Evolutionary conservation across 2,113 vertebrate species (phyloP).

Genomic region (Odocoileus hemionus): DNA sequence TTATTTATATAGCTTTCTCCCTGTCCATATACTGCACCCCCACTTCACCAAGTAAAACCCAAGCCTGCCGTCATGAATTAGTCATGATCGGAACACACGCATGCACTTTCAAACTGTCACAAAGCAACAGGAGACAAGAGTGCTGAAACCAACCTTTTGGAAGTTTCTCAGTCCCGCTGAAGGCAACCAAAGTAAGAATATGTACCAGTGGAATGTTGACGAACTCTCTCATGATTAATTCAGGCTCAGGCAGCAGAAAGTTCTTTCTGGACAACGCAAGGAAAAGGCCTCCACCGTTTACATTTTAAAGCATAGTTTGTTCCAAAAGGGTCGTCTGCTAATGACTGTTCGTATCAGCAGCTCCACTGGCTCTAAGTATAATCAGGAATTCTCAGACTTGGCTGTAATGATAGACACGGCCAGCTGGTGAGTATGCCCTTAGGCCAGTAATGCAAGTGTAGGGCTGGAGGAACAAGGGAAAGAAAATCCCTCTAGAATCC

Average conservation of each 20-base stretch:
- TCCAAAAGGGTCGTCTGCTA: constrained; percentile 69
- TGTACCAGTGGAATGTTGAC: constrained; percentile 82
- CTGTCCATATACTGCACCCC: neutral
- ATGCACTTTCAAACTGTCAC: neutral
- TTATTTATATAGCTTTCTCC: neutral
- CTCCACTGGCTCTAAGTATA: constrained; percentile 84
- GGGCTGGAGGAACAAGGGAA: constrained; percentile 86
- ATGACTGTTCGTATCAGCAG: constrained; percentile 73
- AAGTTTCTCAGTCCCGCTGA: constrained; percentile 81
- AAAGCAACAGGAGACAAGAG: constrained; percentile 48
- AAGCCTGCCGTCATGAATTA: neutral
- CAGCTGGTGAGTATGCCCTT: constrained; percentile 90
- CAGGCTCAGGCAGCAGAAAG: constrained; percentile 54
- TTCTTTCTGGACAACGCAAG: constrained; percentile 71
- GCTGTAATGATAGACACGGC: constrained; percentile 84
- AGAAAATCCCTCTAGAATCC: constrained; percentile 84
- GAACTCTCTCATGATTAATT: constrained; percentile 87
- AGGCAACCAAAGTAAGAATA: constrained; percentile 81
- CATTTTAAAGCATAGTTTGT: constrained; percentile 76
- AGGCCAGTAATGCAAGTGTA: constrained; percentile 80
- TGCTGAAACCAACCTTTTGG: constrained; percentile 88
- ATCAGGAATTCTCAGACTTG: constrained; percentile 86
- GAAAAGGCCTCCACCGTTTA: constrained; percentile 73
- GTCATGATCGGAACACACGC: neutral
- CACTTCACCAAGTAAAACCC: neutral